Percentiles rank a stretch among this genome's conserved stretches.
phyloP scores from a whole-genome alignment of 1,140 invertebrate species.

The Rhizoglyphus robini region DNA sequence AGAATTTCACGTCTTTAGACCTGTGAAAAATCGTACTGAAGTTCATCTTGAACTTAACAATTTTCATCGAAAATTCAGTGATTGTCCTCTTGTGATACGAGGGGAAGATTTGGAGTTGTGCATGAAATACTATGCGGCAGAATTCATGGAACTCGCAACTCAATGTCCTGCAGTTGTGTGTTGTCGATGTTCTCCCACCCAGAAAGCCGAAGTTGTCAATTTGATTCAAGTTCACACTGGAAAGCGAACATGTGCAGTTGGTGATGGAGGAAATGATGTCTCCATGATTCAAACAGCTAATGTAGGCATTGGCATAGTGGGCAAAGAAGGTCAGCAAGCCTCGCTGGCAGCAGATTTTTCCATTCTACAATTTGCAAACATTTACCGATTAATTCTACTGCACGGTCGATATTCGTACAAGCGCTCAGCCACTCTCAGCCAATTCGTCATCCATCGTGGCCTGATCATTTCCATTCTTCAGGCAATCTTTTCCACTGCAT shows the following conservation, averaged over 20 bases:
- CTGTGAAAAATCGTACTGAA: constrained; percentile 60
- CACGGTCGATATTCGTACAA: constrained; percentile 93
- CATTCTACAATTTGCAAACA: constrained; percentile 75
- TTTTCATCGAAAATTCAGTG: constrained; percentile 69
- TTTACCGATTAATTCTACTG: constrained; percentile 70
- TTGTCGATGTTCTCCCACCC: constrained; percentile 88
- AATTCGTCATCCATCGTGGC: constrained; percentile 97
- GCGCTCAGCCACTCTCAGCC: constrained; percentile 82
- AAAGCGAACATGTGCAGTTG: constrained; percentile 44
- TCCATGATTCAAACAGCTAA: constrained; percentile 81
- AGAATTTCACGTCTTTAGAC: constrained; percentile 57
- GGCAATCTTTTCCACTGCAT: constrained; percentile 94
- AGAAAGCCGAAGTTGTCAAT: constrained; percentile 89
- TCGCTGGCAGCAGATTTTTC: constrained; percentile 98
- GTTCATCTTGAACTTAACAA: constrained; percentile 83
- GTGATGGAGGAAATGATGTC: constrained; percentile 72
- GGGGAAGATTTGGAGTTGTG: constrained; percentile 84
- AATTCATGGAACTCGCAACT: constrained; percentile 87
- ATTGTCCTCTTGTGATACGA: constrained; percentile 75
- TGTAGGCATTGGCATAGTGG: constrained; percentile 88
- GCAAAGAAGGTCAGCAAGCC: constrained; percentile 48
- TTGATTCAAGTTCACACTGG: constrained; percentile 76
- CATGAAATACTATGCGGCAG: constrained; percentile 80
- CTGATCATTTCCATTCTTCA: constrained; percentile 98
- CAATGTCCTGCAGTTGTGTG: constrained; percentile 79